Percentiles rank a stretch among this genome's conserved stretches.
Evolutionary conservation across 2,888 invertebrate species (phyloP).

Genomic region (Gryllus longicercus): DNA sequence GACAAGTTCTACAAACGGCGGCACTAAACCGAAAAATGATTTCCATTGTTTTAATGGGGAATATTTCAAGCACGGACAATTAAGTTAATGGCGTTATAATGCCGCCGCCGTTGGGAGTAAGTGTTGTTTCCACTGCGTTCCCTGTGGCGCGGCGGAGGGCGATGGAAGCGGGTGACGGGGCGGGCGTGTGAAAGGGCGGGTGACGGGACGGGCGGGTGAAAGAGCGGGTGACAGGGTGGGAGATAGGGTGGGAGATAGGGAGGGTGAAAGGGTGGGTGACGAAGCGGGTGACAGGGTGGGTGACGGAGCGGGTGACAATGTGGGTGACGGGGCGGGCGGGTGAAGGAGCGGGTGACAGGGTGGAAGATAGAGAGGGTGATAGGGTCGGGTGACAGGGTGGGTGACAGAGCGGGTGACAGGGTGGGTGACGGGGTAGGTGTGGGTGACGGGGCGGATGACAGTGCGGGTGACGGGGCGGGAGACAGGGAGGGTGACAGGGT

Average conservation of each 20-base stretch:
- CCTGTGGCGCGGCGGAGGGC: neutral
- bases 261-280: too few relatives aligned
- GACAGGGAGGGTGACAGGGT: neutral
- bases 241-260: too few relatives aligned
- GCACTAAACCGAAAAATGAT: constrained; percentile 17
- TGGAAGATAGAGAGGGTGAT: too few relatives aligned
- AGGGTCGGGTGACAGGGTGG: too few relatives aligned
- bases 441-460: neutral
- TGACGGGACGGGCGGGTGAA: too few relatives aligned
- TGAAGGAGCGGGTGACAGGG: too few relatives aligned
- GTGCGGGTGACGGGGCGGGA: neutral
- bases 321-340: too few relatives aligned
- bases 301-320: too few relatives aligned
- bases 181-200: neutral
- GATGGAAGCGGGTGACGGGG: neutral
- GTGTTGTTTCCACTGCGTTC: neutral
- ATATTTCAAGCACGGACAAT: constrained; percentile 17
- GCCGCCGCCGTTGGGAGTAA: neutral
- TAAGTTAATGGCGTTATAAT: constrained; percentile 4
- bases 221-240: too few relatives aligned
- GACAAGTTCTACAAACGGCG: neutral
- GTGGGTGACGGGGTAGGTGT: too few relatives aligned
- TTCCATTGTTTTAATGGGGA: constrained; percentile 9
- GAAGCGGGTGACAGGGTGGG: too few relatives aligned
- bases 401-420: neutral